phyloP scores from a whole-genome alignment of 2,113 vertebrate genomes.

The Paratilapia polleni region DNA sequence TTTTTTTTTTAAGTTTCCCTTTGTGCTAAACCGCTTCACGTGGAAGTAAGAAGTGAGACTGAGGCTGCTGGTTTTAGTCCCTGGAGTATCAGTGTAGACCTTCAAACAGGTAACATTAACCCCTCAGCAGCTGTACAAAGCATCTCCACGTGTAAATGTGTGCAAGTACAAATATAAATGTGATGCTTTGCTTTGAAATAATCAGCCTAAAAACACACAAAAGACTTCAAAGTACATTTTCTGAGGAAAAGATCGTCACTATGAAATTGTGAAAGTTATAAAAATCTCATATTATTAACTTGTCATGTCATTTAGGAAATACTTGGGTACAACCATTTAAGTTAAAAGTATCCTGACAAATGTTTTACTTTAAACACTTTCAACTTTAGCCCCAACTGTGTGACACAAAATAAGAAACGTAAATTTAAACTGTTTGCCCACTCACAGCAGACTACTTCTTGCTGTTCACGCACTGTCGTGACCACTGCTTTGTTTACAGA shows the following conservation, averaged over 20 bases:
- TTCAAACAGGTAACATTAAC: background rate
- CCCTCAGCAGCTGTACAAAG: background rate
- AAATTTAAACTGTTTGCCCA: background rate
- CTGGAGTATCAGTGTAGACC: background rate
- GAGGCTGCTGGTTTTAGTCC: background rate
- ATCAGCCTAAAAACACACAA: background rate
- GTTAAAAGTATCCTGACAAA: background rate
- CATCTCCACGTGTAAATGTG: background rate
- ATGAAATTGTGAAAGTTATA: background rate
- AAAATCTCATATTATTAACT: background rate
- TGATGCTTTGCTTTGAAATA: background rate
- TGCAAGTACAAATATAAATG: background rate
- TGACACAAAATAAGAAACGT: background rate
- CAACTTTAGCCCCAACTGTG: background rate
- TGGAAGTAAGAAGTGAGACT: background rate
- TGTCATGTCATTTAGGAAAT: background rate
- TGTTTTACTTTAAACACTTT: background rate
- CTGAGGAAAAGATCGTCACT: background rate
- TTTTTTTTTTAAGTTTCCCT: conserved; percentile 5
- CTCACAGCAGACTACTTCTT: background rate
- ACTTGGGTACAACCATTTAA: background rate
- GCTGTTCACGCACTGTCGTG: background rate
- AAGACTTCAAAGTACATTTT: conserved; percentile 3
- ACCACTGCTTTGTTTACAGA: background rate
- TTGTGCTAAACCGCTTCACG: background rate